phyloP scores from a whole-genome alignment of 2,797 vertebrate species.

The Anguilla anguilla region DNA sequence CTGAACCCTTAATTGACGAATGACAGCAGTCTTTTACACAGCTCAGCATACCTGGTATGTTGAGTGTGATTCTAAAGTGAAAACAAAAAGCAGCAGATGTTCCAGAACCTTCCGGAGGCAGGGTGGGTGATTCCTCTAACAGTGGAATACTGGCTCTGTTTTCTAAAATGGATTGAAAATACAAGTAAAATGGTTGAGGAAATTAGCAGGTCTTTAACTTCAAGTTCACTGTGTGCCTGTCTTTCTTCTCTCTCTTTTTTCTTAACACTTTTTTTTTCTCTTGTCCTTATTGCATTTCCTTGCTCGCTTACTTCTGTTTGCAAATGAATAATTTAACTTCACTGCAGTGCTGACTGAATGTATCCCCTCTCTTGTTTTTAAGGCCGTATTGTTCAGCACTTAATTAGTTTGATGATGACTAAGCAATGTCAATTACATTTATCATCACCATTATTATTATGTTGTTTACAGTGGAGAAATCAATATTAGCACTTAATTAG shows the following conservation, averaged over 20 bases:
- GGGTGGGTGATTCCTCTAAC: neutral
- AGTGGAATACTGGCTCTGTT: neutral
- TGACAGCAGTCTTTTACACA: too few relatives aligned
- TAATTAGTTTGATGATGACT: neutral
- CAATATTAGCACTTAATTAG: neutral
- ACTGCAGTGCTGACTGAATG: neutral
- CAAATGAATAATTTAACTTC: neutral
- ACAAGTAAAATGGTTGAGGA: neutral
- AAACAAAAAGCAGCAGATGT: neutral
- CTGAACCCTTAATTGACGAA: neutral
- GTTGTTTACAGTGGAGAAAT: neutral
- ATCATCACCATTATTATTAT: neutral
- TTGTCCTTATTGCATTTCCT: neutral
- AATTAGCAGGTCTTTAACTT: neutral
- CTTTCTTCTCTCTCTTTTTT: neutral
- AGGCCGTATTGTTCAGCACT: neutral
- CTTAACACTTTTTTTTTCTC: neutral
- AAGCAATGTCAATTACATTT: neutral
- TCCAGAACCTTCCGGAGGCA: neutral
- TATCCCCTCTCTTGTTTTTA: neutral
- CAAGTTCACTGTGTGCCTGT: neutral
- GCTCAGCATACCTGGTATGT: neutral
- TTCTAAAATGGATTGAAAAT: neutral
- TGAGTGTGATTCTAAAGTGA: neutral
- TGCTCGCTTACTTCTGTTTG: neutral